Evolutionary conservation across 2,888 invertebrate species (phyloP).

Genomic region (Phlogophora meticulosa): DNA sequence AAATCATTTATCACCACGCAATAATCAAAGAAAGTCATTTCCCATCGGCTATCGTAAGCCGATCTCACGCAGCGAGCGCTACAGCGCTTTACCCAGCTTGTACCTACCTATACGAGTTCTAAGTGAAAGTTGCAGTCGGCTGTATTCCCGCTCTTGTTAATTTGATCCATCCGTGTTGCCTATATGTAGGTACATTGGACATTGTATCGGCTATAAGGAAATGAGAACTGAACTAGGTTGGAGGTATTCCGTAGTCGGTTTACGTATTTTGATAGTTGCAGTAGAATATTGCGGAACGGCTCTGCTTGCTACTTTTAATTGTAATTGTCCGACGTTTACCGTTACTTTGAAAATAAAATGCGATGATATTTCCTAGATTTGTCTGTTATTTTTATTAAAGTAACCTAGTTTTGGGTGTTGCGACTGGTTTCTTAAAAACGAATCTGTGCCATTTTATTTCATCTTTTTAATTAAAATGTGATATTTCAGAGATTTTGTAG

Average conservation of each 20-base stretch:
- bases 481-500: constrained; percentile 5
- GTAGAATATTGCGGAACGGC: constrained; percentile 31
- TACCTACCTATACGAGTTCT: constrained; percentile 55
- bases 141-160: constrained; percentile 58
- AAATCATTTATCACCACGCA: constrained; percentile 21
- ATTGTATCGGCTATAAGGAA: constrained; percentile 63
- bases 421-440: constrained; percentile 32
- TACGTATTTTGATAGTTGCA: constrained; percentile 39
- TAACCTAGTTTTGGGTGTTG: constrained; percentile 33
- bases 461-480: constrained; percentile 13
- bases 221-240: constrained; percentile 59
- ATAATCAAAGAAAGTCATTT: constrained; percentile 59
- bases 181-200: constrained; percentile 59
- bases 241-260: constrained; percentile 59
- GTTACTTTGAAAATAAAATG: constrained; percentile 17
- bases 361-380: constrained; percentile 30
- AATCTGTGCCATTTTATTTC: constrained; percentile 31
- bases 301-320: constrained; percentile 34
- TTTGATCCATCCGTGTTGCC: constrained; percentile 71
- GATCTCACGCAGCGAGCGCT: constrained; percentile 47
- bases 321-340: constrained; percentile 11
- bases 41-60: constrained; percentile 39
- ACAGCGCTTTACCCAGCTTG: constrained; percentile 28
- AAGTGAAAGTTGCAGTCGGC: constrained; percentile 73
- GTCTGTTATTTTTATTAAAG: constrained; percentile 30